A percentile compares a stretch with the other conserved stretches of the same genome.
These are phyloP conservation scores for Synaphobranchus kaupii DNA, from an alignment of 2,797 vertebrate species.

Conservation along the genomic window DNA sequence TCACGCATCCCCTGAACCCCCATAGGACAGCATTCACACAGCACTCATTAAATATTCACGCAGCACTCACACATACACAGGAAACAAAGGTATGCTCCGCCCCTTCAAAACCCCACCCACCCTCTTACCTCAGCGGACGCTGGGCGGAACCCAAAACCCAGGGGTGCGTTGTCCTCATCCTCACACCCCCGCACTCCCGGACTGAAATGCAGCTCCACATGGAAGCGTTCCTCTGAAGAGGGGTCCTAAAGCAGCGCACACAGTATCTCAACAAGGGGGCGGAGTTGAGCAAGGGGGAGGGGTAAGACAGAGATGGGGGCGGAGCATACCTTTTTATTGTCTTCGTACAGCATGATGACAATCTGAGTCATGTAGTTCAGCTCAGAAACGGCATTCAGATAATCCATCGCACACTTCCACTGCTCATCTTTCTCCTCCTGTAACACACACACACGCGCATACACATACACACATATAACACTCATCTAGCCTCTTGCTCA, in stretches of 20 bases:
- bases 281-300: background rate
- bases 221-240: conserved; percentile 85
- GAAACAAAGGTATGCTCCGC: background rate
- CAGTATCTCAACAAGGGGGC: background rate
- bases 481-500: background rate
- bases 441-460: conserved; percentile 52
- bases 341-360: conserved; percentile 91
- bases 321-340: conserved; percentile 84
- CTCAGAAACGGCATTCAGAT: conserved; percentile 86
- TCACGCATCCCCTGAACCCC: background rate
- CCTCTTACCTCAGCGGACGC: conserved; percentile 81
- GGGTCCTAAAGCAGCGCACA: conserved; percentile 70
- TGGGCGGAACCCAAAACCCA: conserved; percentile 84
- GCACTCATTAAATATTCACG: background rate
- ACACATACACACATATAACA: conserved; percentile 14
- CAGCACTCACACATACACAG: background rate
- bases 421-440: conserved; percentile 86
- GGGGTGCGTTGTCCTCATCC: conserved; percentile 80
- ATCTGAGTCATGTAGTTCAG: conserved; percentile 95
- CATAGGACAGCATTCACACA: conserved; percentile 7
- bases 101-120: background rate
- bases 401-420: conserved; percentile 89
- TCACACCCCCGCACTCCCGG: conserved; percentile 84
- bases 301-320: background rate
- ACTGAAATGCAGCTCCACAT: conserved; percentile 89